These are phyloP conservation scores for Pyrgus malvae DNA, from an alignment of 2,888 invertebrate species.

Conservation along the genomic window DNA sequence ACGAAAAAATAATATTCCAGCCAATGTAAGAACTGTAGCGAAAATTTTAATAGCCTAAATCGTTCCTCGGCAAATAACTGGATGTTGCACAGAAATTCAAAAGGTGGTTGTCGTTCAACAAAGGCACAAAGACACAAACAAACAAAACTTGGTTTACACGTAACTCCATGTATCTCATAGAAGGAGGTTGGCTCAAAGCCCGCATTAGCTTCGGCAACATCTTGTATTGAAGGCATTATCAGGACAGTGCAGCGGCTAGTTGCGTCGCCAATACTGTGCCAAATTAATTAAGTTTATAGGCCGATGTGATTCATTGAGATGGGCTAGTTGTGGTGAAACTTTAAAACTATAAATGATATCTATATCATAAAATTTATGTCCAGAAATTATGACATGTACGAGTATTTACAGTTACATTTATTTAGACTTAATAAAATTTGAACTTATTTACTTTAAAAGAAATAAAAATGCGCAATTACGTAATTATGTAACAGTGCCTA, in stretches of 20 bases:
- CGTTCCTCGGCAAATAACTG: too few species aligned
- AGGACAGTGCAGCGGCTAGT: conserved; percentile 48
- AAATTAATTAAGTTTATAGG: conserved; percentile 4
- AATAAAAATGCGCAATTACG: too few species aligned
- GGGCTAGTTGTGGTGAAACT: neutral
- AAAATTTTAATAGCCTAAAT: too few species aligned
- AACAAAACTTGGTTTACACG: neutral
- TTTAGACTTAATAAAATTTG: too few species aligned
- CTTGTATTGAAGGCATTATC: conserved; percentile 59
- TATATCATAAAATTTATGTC: neutral
- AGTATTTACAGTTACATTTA: too few species aligned
- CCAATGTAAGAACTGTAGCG: too few species aligned
- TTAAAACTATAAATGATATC: neutral
- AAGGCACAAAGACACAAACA: neutral
- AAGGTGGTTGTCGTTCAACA: too few species aligned
- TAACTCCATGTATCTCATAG: conserved; percentile 9
- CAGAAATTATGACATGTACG: too few species aligned
- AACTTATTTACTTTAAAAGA: conserved; percentile 8
- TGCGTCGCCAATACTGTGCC: conserved; percentile 12
- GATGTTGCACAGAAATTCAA: too few species aligned
- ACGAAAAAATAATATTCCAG: too few species aligned
- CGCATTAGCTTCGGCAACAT: conserved; percentile 53
- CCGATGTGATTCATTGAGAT: neutral
- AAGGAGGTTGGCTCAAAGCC: conserved; percentile 12
- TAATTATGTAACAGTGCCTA: too few species aligned